Percentiles rank a stretch among this genome's conserved stretches.
Conservation (phyloP, 2,888 invertebrate species). For the Mechanitis messenoides region DNA sequence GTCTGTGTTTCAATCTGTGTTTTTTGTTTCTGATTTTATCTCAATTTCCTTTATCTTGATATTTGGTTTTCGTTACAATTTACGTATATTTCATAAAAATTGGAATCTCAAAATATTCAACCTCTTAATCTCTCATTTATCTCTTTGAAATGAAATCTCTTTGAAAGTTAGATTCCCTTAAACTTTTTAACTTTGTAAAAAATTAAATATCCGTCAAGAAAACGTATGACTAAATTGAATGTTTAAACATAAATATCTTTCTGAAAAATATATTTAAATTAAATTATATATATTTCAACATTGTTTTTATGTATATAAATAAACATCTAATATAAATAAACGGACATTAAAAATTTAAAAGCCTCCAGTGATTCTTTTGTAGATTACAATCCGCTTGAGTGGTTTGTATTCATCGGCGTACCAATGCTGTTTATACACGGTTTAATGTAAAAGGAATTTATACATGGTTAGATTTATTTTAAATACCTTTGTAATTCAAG, state of each 20-base stretch:
- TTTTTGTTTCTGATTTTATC: slow-evolving; percentile 20
- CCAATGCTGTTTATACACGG: not conserved
- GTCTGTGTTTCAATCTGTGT: slow-evolving; percentile 29
- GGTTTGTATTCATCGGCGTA: not conserved
- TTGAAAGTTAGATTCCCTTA: not conserved
- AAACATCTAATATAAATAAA: not conserved
- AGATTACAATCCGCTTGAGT: not conserved
- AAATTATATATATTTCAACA: not conserved
- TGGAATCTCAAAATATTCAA: not conserved
- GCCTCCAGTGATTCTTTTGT: not conserved
- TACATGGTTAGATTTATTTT: not conserved
- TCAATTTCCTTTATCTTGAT: slow-evolving; percentile 2
- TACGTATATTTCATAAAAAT: not conserved
- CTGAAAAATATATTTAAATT: not conserved
- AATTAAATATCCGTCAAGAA: no score
- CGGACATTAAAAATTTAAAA: not conserved
- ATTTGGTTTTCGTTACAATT: slow-evolving; percentile 9
- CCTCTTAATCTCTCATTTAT: not conserved
- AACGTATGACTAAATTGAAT: no score
- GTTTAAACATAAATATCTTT: no score
- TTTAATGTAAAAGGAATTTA: slow-evolving; percentile 1
- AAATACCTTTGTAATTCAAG: slow-evolving; percentile 2
- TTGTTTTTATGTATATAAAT: not conserved
- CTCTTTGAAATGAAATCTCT: not conserved
- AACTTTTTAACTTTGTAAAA: no score